These are phyloP conservation scores for Psophia crepitans DNA, from an alignment of 2,113 vertebrate genomes.

Conservation along the genomic window DNA sequence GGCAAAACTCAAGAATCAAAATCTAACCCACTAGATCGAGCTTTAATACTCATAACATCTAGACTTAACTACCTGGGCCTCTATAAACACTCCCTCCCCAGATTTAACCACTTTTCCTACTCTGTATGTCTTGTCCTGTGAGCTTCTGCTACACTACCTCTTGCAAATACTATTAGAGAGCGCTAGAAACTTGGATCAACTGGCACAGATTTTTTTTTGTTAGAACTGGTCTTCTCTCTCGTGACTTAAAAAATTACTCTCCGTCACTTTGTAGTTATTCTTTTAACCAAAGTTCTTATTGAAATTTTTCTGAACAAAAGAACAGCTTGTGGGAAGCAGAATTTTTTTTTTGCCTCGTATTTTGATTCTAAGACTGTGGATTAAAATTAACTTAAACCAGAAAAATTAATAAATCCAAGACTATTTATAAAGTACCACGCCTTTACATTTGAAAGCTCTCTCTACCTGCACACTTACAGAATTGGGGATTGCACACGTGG, in stretches of 20 bases:
- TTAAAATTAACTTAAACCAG: background rate
- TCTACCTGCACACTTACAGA: background rate
- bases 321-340: background rate
- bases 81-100: background rate
- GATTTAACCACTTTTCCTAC: background rate
- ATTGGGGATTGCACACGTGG: fast-evolving
- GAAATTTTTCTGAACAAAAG: background rate
- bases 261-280: background rate
- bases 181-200: background rate
- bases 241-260: background rate
- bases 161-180: background rate
- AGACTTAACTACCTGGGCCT: background rate
- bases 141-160: background rate
- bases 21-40: background rate
- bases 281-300: background rate
- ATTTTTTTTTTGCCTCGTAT: background rate
- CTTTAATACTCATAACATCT: background rate
- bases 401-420: background rate
- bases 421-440: background rate
- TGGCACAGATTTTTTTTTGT: background rate
- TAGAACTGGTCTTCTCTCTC: background rate
- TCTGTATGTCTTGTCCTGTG: background rate
- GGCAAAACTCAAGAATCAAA: background rate
- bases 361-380: background rate
- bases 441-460: background rate